Evolutionary conservation across 2,888 invertebrate genomes (phyloP).

Genomic region (Papilio elwesi): DNA sequence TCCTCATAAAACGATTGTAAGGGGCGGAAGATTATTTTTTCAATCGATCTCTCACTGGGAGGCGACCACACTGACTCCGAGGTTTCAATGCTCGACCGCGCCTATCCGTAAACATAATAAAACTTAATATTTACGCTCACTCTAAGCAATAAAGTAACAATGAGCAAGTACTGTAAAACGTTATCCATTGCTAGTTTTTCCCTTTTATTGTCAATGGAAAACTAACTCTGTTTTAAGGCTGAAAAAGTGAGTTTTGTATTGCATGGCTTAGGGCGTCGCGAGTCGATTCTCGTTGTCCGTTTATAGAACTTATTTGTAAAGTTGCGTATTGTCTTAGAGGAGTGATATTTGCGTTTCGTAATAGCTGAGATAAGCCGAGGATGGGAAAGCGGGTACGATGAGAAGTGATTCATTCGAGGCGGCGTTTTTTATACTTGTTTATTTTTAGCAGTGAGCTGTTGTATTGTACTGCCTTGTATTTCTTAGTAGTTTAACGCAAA

Average conservation of each 20-base stretch:
- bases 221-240: constrained; percentile 40
- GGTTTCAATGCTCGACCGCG: constrained; percentile 62
- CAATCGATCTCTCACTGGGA: constrained; percentile 66
- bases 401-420: constrained; percentile 53
- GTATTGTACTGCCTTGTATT: too few species aligned
- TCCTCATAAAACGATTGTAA: constrained; percentile 69
- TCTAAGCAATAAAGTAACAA: constrained; percentile 77
- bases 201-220: constrained; percentile 37
- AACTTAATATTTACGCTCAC: constrained; percentile 79
- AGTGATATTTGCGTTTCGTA: constrained; percentile 71
- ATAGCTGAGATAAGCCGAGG: constrained; percentile 64
- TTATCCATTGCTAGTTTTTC: constrained; percentile 58
- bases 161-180: constrained; percentile 73
- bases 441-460: constrained; percentile 68
- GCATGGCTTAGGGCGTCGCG: constrained; percentile 41
- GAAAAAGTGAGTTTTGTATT: constrained; percentile 50
- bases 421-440: constrained; percentile 58
- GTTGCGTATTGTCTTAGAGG: constrained; percentile 73
- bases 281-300: constrained; percentile 57
- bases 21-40: constrained; percentile 68
- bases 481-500: constrained; percentile 50
- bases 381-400: constrained; percentile 58
- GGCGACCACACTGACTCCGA: constrained; percentile 74
- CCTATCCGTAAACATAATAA: constrained; percentile 81
- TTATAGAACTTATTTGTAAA: constrained; percentile 73